These are phyloP conservation scores for Leontopithecus rosalia DNA, from an alignment of 2,797 vertebrate species.

Conservation along the genomic window DNA sequence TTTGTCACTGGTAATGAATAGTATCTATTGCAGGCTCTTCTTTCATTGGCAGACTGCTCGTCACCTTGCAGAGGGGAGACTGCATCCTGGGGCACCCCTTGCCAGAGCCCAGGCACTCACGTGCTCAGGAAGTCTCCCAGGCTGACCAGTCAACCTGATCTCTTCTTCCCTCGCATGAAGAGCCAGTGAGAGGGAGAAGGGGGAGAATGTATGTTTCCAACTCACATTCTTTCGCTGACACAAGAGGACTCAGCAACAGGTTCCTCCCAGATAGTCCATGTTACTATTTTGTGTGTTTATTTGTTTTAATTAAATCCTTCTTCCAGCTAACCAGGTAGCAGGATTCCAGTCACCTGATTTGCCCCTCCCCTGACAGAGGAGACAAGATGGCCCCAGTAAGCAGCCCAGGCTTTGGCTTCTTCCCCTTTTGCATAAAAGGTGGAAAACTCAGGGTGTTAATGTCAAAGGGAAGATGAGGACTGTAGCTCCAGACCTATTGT, in stretches of 20 bases:
- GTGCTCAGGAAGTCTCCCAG: background rate
- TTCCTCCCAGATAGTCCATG: background rate
- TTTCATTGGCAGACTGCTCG: background rate
- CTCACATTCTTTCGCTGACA: background rate
- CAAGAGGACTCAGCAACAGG: background rate
- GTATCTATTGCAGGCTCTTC: background rate
- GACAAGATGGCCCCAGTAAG: background rate
- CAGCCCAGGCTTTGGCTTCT: background rate
- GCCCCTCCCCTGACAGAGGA: background rate
- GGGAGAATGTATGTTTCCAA: background rate
- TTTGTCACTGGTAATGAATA: background rate
- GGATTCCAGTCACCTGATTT: background rate
- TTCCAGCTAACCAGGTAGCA: too few species aligned
- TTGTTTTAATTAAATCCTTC: constrained; percentile 28
- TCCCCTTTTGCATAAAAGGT: background rate
- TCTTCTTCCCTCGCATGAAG: background rate
- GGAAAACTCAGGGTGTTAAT: background rate
- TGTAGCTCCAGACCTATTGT: background rate
- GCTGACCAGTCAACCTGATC: background rate
- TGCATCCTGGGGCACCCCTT: background rate
- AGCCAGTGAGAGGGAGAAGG: background rate
- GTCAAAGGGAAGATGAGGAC: background rate
- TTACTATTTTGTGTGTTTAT: background rate
- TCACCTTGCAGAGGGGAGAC: fast-evolving
- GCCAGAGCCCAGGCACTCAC: background rate